Base-by-base conservation (phyloP, 2,797 vertebrate species). In the Poecilia velifera region DNA sequence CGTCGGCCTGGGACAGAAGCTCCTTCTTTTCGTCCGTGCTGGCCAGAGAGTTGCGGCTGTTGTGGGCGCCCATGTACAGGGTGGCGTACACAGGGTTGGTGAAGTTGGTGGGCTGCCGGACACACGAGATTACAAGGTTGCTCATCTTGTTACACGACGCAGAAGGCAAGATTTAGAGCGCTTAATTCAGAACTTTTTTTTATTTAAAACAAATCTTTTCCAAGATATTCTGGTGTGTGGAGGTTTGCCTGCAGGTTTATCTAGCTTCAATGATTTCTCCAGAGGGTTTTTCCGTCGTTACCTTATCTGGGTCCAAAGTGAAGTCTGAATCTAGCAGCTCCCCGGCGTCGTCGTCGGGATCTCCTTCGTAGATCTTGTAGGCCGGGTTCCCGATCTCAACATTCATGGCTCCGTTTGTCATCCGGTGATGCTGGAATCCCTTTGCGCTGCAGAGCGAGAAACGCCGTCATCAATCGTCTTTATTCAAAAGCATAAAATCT, bases 1-100 rank as follows among this genome's bases (percentile, higher is more conserved):
- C 97, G 3, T 99, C 98, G 0, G 95, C 97, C 85, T 96, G 95
- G 0, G 97, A 97, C 88, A 99, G 97, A 81, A 99, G 96, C 95
- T 99, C 98, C 93, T 98, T 96, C 93, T 99, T 99, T 93, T 99
- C 98, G 0, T 99, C 98, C 1, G 98, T 99, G 96, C 98, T 99
- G 91, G 98, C 97, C 95, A 99, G 96, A 46, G 98, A 99, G 93
- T 98, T 97, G 84, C 97, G 97, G 94, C 98, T 98, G 95, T 96
- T 97, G 80, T 99, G 98, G 76, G 97, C 97, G 0, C 98, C 98
- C 98, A 99, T 99, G 96, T 99, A 99, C 57, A 99, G 95, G 2
- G 98, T 99, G 94, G 98, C 98, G 0, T 99, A 99, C 70, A 99
- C 98, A 0, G 98, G 98, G 92, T 99, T 99, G 80, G 98, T 99